A percentile compares a stretch with the other conserved stretches of the same genome.
Evolutionary conservation across 2,113 vertebrate genomes (phyloP).

Genomic region (Phrynosoma blainvillii): DNA sequence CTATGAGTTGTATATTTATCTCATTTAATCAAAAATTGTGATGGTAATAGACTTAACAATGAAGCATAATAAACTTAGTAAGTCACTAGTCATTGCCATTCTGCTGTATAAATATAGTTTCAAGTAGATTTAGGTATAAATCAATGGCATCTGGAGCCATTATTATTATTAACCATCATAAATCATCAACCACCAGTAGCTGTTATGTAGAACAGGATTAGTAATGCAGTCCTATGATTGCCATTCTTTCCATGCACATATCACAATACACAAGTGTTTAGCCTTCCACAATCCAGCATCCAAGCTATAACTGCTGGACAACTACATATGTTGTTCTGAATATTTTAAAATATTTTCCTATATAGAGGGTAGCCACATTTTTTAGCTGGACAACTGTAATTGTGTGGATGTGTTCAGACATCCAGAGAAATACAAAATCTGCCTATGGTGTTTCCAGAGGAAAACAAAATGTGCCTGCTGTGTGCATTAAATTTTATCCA

Average conservation of each 20-base stretch:
- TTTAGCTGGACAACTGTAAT: neutral
- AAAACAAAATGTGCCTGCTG: neutral
- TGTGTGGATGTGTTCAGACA: neutral
- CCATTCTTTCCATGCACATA: neutral
- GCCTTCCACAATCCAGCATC: neutral
- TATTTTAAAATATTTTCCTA: too few species aligned
- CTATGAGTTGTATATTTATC: constrained; percentile 7
- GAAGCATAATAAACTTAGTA: neutral
- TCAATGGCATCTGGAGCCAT: neutral
- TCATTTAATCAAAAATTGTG: constrained; percentile 9
- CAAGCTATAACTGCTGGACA: neutral
- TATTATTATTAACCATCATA: neutral
- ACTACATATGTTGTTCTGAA: too few species aligned
- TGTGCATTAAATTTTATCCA: neutral
- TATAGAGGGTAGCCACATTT: neutral
- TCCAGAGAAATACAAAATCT: neutral
- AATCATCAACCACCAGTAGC: neutral
- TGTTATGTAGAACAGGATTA: neutral
- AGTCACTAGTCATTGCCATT: neutral
- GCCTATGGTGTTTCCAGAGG: neutral
- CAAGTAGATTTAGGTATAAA: neutral
- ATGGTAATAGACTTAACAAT: neutral
- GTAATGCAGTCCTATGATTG: neutral
- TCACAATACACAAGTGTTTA: neutral
- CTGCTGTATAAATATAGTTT: neutral